phyloP scores from a whole-genome alignment of 2,888 invertebrate genomes.

The Tupiocoris notatus region DNA sequence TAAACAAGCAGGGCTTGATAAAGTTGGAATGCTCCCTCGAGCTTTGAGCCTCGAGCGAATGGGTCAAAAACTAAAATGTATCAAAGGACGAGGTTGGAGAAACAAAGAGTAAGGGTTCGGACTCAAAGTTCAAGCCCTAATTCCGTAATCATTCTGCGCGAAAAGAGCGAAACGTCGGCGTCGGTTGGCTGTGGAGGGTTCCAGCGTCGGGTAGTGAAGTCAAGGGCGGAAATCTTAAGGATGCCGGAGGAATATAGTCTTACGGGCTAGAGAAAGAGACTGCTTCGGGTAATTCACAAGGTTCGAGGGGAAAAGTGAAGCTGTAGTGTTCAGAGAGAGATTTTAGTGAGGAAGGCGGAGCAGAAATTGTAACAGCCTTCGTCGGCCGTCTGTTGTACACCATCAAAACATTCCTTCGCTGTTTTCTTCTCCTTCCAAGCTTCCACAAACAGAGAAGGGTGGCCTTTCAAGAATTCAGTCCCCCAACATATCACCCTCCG shows the following conservation, averaged over 20 bases:
- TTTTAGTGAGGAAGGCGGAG: background rate
- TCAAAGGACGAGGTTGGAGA: constrained; percentile 19
- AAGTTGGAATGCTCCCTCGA: constrained; percentile 30
- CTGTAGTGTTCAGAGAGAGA: background rate
- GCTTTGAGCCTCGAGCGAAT: constrained; percentile 26
- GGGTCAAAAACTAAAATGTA: constrained; percentile 40
- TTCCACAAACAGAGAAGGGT: background rate
- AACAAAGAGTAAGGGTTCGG: background rate
- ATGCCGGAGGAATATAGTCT: constrained; percentile 4
- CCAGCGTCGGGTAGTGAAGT: background rate
- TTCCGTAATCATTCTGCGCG: constrained; percentile 35
- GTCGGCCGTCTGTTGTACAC: background rate
- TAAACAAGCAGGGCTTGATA: constrained; percentile 38
- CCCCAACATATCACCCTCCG: background rate
- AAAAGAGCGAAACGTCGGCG: constrained; percentile 1
- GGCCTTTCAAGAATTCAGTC: background rate
- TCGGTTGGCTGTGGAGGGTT: background rate
- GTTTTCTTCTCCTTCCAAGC: background rate
- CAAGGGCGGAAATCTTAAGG: constrained; percentile 5
- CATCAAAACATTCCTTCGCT: background rate
- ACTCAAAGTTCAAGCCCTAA: constrained; percentile 31
- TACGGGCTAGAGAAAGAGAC: background rate
- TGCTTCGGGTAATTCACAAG: background rate
- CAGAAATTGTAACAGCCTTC: background rate
- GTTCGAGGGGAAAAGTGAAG: background rate